Evolutionary conservation across 2,113 vertebrate species (phyloP).

Genomic region (Nerophis ophidion): DNA sequence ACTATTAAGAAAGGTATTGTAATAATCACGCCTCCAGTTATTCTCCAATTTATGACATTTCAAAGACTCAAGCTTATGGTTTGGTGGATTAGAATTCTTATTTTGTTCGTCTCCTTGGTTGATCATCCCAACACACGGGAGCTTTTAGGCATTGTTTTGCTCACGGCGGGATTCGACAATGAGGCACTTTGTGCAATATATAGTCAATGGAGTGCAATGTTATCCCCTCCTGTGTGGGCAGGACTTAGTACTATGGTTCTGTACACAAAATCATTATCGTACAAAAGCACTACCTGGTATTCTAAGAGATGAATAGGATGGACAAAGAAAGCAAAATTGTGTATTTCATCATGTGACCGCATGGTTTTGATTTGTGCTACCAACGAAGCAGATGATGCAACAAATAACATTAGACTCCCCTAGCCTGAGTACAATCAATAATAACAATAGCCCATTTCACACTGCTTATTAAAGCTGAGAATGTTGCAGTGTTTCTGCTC

Average conservation of each 20-base stretch:
- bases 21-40: not conserved
- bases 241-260: not conserved
- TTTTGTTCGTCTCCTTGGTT: slow-evolving; percentile 1
- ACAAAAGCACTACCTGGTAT: slow-evolving; percentile 18
- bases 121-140: slow-evolving; percentile 1
- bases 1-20: not conserved
- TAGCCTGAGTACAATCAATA: not conserved
- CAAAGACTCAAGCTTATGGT: not conserved
- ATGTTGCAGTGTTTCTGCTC: too few relatives aligned
- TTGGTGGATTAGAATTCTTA: not conserved
- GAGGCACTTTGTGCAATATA: not conserved
- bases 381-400: not conserved
- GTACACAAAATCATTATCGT: slow-evolving; percentile 3
- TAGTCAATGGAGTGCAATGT: slow-evolving; percentile 1
- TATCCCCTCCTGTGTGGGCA: slow-evolving; percentile 3
- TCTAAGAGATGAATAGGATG: slow-evolving; percentile 9
- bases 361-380: not conserved
- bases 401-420: not conserved
- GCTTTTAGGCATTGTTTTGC: slow-evolving; percentile 3
- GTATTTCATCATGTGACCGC: not conserved
- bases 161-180: not conserved
- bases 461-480: too few relatives aligned
- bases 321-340: not conserved
- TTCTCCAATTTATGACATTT: not conserved
- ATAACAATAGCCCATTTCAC: not conserved